Conservation (phyloP, 2,113 vertebrate genomes). For the Percopsis transmontana region DNA sequence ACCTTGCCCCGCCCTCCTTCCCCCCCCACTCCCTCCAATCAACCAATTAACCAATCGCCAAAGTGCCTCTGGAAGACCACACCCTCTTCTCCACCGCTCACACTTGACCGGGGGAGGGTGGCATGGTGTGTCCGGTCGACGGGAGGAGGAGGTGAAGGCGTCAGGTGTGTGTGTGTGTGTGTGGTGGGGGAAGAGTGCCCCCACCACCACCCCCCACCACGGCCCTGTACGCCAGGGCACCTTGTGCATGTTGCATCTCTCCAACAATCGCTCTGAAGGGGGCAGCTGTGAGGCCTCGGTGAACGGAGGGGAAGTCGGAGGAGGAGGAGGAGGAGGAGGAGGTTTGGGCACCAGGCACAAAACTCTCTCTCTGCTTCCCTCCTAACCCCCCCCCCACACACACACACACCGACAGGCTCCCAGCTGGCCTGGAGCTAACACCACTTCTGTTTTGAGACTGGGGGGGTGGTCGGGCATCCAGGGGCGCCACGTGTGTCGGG, state of each 20-base stretch:
- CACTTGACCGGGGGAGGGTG: too few relatives aligned
- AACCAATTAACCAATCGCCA: constrained; percentile 37
- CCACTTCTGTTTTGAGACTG: constrained; percentile 83
- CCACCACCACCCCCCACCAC: constrained; percentile 9
- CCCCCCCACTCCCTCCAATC: constrained; percentile 5
- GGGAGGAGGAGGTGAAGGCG: neutral
- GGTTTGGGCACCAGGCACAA: neutral
- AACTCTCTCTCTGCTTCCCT: constrained; percentile 4
- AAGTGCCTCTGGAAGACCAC: neutral
- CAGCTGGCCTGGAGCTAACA: constrained; percentile 74
- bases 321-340: neutral
- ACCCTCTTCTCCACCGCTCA: neutral
- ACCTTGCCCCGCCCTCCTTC: constrained; percentile 29
- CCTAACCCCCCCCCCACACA: neutral
- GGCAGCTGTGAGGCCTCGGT: constrained; percentile 73
- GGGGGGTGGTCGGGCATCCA: constrained; percentile 39
- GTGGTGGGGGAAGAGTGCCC: neutral
- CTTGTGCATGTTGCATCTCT: constrained; percentile 83
- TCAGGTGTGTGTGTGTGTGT: neutral
- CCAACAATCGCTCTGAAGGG: constrained; percentile 75
- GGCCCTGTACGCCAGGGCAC: constrained; percentile 14
- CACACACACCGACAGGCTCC: constrained; percentile 7
- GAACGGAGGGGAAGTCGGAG: neutral
- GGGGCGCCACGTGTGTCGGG: neutral
- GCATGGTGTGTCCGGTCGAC: too few relatives aligned